Base-by-base conservation (phyloP, 2,797 vertebrate genomes). In the Falco concolor region DNA sequence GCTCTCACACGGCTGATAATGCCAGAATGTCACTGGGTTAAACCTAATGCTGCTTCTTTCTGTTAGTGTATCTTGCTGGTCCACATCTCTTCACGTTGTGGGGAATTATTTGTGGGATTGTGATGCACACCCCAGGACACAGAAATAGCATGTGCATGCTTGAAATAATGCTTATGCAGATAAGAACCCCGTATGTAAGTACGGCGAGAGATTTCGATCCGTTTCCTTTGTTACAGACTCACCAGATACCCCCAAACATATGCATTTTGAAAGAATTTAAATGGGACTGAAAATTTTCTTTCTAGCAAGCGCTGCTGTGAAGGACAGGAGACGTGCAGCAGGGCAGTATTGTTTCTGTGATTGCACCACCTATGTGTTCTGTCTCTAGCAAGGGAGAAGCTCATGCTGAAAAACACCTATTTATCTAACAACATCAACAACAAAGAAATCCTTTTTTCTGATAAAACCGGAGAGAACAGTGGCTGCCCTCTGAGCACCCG, bases 341-440 rank as follows among this genome's bases (percentile, higher is more conserved):
- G 50, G 60, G 32, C 59, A 25, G 1, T 11, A 8, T 60, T 1
- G 0, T 18, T 70, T 84, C 79, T 3, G 4, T 57, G 28, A n/a
- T 27, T 78, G 47, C 24, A 50, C 54, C 19, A 23, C 0, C 0
- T 54, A 0, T 17, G 4, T 10, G 19, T 80, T 45, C 54, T 17
- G 18, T 64, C 47, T 75, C 52, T 50, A 65, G 74, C 52, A 72
- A 76, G 40, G 47, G 42, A 90, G 82, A 68, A 68, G 28, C 47
- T 93, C 28, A 9, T 24, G 15, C 53, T 92, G 63, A 67, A 79
- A 91, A 84, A 92, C 45, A 21, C 20, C 21, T 40, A 2, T 72
- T 75, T 95, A 36, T 87, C 49, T 78, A 91, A 65, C 34, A 77
- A 14, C 14, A 40, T 53, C n/a, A 84, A 16, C 44, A 73, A 54